Base-by-base conservation (phyloP, 2,888 invertebrate genomes). In the Pristionchus japonicus region DNA sequence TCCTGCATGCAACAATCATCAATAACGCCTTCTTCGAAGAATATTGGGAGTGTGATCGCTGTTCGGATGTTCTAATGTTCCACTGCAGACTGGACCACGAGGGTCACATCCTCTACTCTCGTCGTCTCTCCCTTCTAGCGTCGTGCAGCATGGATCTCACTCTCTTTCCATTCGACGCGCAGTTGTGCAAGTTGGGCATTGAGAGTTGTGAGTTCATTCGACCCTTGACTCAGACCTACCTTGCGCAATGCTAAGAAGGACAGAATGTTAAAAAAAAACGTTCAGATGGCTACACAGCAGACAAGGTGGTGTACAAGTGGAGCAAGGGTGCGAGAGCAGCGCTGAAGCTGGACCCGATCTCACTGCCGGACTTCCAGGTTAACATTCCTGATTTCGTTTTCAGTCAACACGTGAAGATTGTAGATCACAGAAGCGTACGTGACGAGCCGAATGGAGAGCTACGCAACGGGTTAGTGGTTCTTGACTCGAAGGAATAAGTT, bases 241-340 rank as follows among this genome's bases (percentile, higher is more conserved):
- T 43, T 43, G n/a, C n/a, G n/a, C n/a, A n/a, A n/a, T n/a, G n/a
- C n/a, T n/a, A n/a, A n/a, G n/a, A n/a, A n/a, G n/a, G n/a, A n/a
- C n/a, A n/a, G n/a, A n/a, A n/a, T n/a, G n/a, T n/a, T n/a, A n/a
- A n/a, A n/a, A n/a, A n/a, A n/a, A n/a, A n/a, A n/a, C n/a, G n/a
- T 92, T 87, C 86, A 93, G 93, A 94, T 70, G 94, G 93, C 3
- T 93, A 94, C 89, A 93, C 93, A 2, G 93, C 93, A 13, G 93
- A 93, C 84, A 92, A 94, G 77, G 93, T 94, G 13, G 87, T 91
- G 20, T 94, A 94, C 89, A 91, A 91, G 82, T 94, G 94, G 94
- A 93, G 93, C 9, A 89, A 88, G 20, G 92, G 93, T 15, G 89
- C 89, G 20, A 67, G 92, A 37, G 90, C 91, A 77, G 92, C 93